Conservation (phyloP, 2,888 invertebrate genomes). For the Meandrusa payeni region DNA sequence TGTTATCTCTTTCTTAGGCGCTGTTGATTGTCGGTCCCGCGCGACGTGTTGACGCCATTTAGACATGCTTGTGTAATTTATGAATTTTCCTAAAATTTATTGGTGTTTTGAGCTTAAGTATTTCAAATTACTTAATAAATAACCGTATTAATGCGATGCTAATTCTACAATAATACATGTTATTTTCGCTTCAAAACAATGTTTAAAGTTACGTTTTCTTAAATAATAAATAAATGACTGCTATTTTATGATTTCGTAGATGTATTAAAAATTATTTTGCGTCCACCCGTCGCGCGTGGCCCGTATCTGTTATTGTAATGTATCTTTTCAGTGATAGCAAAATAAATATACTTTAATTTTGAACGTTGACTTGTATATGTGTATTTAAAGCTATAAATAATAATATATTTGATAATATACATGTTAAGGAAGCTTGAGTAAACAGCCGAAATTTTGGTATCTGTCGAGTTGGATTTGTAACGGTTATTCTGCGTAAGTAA, state of each 20-base stretch:
- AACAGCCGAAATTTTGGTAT: constrained; percentile 26
- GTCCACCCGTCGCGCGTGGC: constrained; percentile 54
- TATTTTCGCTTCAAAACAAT: too few relatives aligned
- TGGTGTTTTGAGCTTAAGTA: too few relatives aligned
- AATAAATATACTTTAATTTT: constrained; percentile 49
- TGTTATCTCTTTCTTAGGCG: constrained; percentile 81
- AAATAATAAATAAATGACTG: not conserved
- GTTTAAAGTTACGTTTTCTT: too few relatives aligned
- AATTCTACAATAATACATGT: too few relatives aligned
- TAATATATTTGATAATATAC: constrained; percentile 53
- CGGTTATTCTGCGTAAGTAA: not conserved
- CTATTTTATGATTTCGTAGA: too few relatives aligned
- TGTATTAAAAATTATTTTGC: constrained; percentile 16
- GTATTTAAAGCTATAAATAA: constrained; percentile 59
- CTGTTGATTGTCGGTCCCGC: constrained; percentile 69
- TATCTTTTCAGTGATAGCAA: constrained; percentile 65
- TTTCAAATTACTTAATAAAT: too few relatives aligned
- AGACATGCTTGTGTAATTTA: too few relatives aligned
- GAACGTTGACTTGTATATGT: constrained; percentile 68
- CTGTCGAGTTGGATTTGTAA: not conserved
- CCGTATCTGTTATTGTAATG: constrained; percentile 66
- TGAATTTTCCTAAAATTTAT: too few relatives aligned
- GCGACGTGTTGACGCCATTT: constrained; percentile 47
- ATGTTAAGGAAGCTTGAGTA: constrained; percentile 45
- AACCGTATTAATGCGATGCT: too few relatives aligned